Percentiles rank a stretch among this genome's conserved stretches.
Conservation (phyloP, 2,113 vertebrate genomes). For the Rhinichthys klamathensis region DNA sequence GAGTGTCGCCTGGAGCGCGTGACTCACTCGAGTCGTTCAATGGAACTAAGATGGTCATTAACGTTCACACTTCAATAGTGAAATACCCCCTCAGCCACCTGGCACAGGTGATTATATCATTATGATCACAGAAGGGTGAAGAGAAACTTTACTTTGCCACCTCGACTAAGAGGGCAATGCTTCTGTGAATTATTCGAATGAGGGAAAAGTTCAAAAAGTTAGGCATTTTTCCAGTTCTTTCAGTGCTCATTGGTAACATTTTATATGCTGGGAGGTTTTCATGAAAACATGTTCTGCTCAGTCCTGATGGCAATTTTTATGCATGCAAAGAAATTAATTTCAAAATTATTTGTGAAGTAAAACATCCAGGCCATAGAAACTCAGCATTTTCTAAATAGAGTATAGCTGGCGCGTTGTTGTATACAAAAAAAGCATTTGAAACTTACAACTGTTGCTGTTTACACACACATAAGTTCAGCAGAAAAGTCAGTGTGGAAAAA, state of each 20-base stretch:
- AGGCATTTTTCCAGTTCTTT: background rate
- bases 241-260: background rate
- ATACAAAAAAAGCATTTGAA: background rate
- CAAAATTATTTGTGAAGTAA: background rate
- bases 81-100: conserved; percentile 31
- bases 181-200: background rate
- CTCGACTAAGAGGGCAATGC: background rate
- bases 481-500: conserved; percentile 35
- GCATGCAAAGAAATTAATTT: background rate
- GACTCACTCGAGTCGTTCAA: conserved; percentile 10
- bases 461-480: conserved; percentile 9
- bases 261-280: background rate
- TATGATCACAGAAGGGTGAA: background rate
- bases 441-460: background rate
- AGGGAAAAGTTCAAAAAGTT: background rate
- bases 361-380: conserved; percentile 13
- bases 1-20: background rate
- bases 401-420: background rate
- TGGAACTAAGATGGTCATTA: conserved; percentile 49
- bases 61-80: conserved; percentile 37
- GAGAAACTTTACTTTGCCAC: background rate
- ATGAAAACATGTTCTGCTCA: background rate
- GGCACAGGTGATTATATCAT: conserved; percentile 31
- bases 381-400: background rate
- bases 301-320: background rate